Percentiles rank a stretch among this genome's conserved stretches.
These are phyloP conservation scores for Cephus pulcher DNA, from an alignment of 2,888 invertebrate genomes.

Conservation along the genomic window DNA sequence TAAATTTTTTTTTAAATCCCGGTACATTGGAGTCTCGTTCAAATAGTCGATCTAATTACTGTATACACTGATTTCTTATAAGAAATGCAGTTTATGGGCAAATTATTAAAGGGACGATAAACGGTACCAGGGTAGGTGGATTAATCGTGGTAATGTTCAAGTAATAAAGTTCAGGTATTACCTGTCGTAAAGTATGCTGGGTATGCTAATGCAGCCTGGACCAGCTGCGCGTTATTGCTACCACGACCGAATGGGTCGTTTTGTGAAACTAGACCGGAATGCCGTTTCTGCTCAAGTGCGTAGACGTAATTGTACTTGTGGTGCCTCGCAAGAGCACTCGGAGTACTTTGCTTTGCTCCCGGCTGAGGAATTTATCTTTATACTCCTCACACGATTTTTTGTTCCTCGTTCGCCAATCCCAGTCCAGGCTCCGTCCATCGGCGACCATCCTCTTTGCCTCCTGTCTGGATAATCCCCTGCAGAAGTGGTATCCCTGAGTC, in stretches of 20 bases:
- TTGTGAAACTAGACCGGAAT: constrained; percentile 37
- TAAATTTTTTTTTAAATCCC: too few relatives aligned
- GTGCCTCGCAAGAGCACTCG: not conserved
- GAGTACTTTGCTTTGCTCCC: not conserved
- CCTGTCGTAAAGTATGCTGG: constrained; percentile 46
- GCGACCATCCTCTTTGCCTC: not conserved
- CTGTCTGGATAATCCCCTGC: not conserved
- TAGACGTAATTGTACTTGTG: not conserved
- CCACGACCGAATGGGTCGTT: constrained; percentile 29
- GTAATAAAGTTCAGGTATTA: constrained; percentile 44
- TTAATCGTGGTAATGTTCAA: constrained; percentile 38
- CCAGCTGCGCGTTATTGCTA: constrained; percentile 31
- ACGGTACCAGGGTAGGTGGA: constrained; percentile 11
- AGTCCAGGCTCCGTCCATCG: not conserved
- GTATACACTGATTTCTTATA: not conserved
- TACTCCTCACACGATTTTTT: not conserved
- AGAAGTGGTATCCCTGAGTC: not conserved
- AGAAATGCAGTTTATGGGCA: not conserved
- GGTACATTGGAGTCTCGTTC: too few relatives aligned
- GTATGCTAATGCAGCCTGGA: constrained; percentile 38
- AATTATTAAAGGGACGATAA: not conserved
- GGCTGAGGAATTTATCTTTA: not conserved
- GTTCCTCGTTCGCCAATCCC: not conserved
- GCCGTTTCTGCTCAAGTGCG: constrained; percentile 21
- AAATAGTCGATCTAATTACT: not conserved